These are phyloP conservation scores for Drosophila ezoana DNA, from an alignment of 2,888 invertebrate species.

Conservation along the genomic window DNA sequence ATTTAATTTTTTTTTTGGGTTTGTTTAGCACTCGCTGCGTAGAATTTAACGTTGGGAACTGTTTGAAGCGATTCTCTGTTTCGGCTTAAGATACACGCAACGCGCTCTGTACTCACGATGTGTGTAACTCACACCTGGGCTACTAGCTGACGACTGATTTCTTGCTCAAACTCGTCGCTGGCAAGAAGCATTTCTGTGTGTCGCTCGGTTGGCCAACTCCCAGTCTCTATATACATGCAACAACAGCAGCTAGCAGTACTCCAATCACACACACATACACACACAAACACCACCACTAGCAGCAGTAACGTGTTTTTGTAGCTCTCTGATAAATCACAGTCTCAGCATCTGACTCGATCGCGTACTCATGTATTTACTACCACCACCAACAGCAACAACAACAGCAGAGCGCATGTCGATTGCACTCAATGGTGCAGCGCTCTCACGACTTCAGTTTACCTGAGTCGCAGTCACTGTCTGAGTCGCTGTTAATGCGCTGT, in stretches of 20 bases:
- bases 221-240: conserved; percentile 52
- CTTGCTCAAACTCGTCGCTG: conserved; percentile 76
- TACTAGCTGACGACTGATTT: conserved; percentile 83
- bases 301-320: conserved; percentile 48
- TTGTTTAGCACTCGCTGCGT: conserved; percentile 10
- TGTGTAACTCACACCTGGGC: conserved; percentile 83
- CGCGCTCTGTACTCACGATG: conserved; percentile 68
- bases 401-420: conserved; percentile 30
- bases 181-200: conserved; percentile 82
- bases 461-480: conserved; percentile 27
- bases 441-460: conserved; percentile 39
- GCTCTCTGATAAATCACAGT: conserved; percentile 71
- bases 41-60: conserved; percentile 10
- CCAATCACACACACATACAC: conserved; percentile 22
- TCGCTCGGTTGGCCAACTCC: conserved; percentile 63
- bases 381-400: conserved; percentile 14
- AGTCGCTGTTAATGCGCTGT: conserved; percentile 62
- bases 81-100: conserved; percentile 40
- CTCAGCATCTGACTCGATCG: conserved; percentile 43
- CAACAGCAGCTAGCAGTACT: conserved; percentile 37
- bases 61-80: conserved; percentile 8
- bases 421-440: conserved; percentile 33
- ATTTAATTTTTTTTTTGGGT: background rate
- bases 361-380: conserved; percentile 32
- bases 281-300: conserved; percentile 29